These are phyloP conservation scores for Machimus atricapillus DNA, from an alignment of 2,888 invertebrate genomes.

Conservation along the genomic window DNA sequence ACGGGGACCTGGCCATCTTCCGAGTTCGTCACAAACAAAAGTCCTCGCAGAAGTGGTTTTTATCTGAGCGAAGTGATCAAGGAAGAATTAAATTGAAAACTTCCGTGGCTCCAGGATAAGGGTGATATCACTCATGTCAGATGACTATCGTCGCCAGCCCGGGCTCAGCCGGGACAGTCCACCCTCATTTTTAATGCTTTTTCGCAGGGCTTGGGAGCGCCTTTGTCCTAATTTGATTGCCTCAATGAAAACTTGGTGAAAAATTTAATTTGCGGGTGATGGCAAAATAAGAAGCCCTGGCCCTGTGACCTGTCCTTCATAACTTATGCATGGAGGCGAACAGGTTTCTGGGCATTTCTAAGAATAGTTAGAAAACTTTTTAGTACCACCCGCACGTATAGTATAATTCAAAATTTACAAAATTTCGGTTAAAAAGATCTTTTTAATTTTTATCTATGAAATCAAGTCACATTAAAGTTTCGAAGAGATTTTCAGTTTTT, in stretches of 20 bases:
- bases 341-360: background rate
- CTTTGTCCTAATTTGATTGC: slow-evolving; percentile 36
- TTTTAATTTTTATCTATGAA: too few relatives aligned
- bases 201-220: background rate
- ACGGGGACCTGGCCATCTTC: background rate
- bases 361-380: background rate
- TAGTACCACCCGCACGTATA: background rate
- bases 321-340: background rate
- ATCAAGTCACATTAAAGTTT: too few relatives aligned
- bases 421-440: background rate
- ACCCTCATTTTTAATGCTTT: slow-evolving; percentile 40
- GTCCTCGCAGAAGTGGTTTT: background rate
- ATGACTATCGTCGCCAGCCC: background rate
- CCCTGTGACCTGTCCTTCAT: background rate
- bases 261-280: slow-evolving; percentile 27
- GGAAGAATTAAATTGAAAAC: slow-evolving; percentile 40
- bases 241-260: slow-evolving; percentile 35
- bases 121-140: slow-evolving; percentile 38
- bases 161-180: slow-evolving; percentile 11
- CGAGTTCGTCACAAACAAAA: slow-evolving; percentile 17
- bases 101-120: slow-evolving; percentile 26
- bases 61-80: slow-evolving; percentile 23
- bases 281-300: background rate
- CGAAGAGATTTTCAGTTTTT: too few relatives aligned
- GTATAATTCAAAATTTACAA: background rate